Evolutionary conservation across 2,797 vertebrate genomes (phyloP).

Genomic region (Ceyx erithaca): DNA sequence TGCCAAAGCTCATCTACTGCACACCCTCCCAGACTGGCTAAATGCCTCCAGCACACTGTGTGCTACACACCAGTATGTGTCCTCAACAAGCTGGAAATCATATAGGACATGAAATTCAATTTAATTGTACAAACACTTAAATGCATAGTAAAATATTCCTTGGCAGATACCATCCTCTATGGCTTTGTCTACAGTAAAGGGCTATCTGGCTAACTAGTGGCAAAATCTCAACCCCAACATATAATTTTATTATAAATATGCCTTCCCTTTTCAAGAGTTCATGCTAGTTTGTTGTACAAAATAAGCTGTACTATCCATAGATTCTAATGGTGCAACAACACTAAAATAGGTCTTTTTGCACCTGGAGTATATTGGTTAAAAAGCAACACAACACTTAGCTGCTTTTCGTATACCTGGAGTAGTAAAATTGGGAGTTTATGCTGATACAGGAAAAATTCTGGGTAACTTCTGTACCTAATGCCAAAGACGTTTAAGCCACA

Average conservation of each 20-base stretch:
- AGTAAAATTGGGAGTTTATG: background rate
- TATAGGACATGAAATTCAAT: background rate
- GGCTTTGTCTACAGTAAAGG: background rate
- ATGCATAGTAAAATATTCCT: background rate
- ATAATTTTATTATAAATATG: background rate
- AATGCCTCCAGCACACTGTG: background rate
- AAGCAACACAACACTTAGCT: background rate
- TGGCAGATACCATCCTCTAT: background rate
- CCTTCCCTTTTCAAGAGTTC: background rate
- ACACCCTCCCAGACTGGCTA: background rate
- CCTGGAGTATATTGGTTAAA: background rate
- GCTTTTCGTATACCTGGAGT: background rate
- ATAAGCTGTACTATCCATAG: background rate
- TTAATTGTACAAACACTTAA: background rate
- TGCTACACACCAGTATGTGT: no score
- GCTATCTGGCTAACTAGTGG: background rate
- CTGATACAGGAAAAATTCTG: rapidly evolving
- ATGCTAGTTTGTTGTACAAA: background rate
- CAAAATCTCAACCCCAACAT: background rate
- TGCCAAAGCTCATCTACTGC: background rate
- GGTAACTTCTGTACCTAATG: background rate
- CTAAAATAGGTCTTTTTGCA: background rate
- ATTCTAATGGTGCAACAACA: background rate
- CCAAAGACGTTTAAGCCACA: background rate
- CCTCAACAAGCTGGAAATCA: background rate